Evolutionary conservation across 2,797 vertebrate species (phyloP).

Genomic region (Moxostoma hubbsi): DNA sequence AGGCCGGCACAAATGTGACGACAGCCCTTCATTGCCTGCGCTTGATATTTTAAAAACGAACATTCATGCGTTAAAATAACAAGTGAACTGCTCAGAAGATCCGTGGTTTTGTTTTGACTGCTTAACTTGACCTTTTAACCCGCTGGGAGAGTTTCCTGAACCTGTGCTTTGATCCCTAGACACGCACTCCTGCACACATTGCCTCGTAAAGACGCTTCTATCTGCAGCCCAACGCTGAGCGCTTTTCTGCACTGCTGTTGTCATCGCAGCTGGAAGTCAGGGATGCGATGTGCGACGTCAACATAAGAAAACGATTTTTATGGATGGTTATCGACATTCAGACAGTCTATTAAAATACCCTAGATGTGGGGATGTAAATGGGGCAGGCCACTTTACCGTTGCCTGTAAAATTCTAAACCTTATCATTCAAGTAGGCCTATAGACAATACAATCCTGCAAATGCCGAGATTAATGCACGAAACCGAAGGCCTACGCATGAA

Average conservation of each 20-base stretch:
- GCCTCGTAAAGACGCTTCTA: not conserved
- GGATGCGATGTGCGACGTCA: not conserved
- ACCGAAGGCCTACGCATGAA: too few species aligned
- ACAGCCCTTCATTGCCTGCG: too few species aligned
- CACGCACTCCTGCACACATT: too few species aligned
- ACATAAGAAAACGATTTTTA: slow-evolving; percentile 1
- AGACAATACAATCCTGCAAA: too few species aligned
- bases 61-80: too few species aligned
- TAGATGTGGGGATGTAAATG: not conserved
- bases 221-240: not conserved
- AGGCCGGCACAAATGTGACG: too few species aligned
- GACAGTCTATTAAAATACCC: slow-evolving; percentile 8
- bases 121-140: slow-evolving; percentile 75
- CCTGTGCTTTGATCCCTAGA: slow-evolving; percentile 47
- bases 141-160: slow-evolving; percentile 67
- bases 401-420: too few species aligned
- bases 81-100: not conserved
- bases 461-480: too few species aligned
- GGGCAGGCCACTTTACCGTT: too few species aligned
- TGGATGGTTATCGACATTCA: slow-evolving; percentile 16
- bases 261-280: not conserved
- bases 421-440: too few species aligned
- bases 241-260: not conserved
- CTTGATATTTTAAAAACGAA: too few species aligned
- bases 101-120: slow-evolving; percentile 66